These are phyloP conservation scores for Dioctria rufipes DNA, from an alignment of 2,888 invertebrate species.

Conservation along the genomic window DNA sequence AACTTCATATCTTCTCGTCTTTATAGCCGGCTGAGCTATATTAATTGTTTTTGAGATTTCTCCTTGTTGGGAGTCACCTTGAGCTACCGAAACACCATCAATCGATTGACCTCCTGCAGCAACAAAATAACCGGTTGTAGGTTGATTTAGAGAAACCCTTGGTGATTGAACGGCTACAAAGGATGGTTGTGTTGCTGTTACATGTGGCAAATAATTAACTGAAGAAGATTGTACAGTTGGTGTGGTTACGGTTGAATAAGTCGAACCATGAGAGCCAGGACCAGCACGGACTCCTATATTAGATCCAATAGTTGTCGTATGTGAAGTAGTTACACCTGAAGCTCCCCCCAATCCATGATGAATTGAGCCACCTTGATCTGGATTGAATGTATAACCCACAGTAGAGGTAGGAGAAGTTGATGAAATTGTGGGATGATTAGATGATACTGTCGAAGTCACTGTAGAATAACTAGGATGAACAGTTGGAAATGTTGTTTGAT, in stretches of 20 bases:
- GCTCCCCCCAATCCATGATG: not conserved
- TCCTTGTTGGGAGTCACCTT: conserved; percentile 69
- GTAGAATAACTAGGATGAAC: no score
- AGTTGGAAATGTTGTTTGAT: no score
- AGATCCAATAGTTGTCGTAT: not conserved
- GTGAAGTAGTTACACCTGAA: not conserved
- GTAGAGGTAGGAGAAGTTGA: no score
- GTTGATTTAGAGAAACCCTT: conserved; percentile 6
- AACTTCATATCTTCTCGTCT: conserved; percentile 75
- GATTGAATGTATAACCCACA: no score
- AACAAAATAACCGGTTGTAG: not conserved
- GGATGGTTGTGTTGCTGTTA: not conserved
- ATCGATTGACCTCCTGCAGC: not conserved
- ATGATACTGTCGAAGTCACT: no score
- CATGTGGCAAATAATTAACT: conserved; percentile 10
- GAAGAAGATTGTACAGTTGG: conserved; percentile 9
- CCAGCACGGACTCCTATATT: not conserved
- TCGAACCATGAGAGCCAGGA: not conserved
- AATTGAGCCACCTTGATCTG: no score
- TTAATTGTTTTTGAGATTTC: conserved; percentile 74
- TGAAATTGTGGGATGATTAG: no score
- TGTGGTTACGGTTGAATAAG: not conserved
- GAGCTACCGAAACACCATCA: conserved; percentile 62
- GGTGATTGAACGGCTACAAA: conserved; percentile 31
- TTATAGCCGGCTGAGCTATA: conserved; percentile 75